Base-by-base conservation (phyloP, 2,113 vertebrate species). In the Condylura cristata region DNA sequence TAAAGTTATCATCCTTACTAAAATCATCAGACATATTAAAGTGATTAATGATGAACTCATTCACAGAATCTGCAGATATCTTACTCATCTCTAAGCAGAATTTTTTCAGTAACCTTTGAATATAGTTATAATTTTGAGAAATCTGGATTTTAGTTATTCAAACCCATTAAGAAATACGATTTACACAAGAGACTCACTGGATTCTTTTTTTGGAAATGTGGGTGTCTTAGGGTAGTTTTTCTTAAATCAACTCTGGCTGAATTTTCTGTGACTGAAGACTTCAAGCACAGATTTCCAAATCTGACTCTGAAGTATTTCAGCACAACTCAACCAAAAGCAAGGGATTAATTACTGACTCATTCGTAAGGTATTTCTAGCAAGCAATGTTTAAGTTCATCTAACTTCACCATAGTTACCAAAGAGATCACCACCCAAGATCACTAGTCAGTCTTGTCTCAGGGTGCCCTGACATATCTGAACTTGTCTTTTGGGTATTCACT, bases 401-500 rank as follows among this genome's bases (percentile, higher is more conserved):
- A 6, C 41, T 61, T 96, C 94, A 91, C 96, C 74, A 93, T 97
- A 88, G 96, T 96, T 96, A 97, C 93, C 66, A 87, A 74, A 86
- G 81, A 96, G 75, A 96, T 46, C 34, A 72, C 66, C 74, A 89
- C 68, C 84, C 89, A 92, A 91, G 72, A 86, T 74, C 26, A 66
- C 76, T 68, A 37, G 72, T 53, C 74, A 81, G 76, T 10, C 76
- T 93, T 96, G 90, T 87, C 70, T 97, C 61, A 90, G 44, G 65
- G 86, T 88, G 80, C 68, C 68, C 78, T 79, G 68, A 82, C 96
- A 90, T 51, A 97, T 97, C 93, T 92, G n/a, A 95, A 94, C 96
- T 96, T 94, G 96, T 92, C 86, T 89, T 95, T 66, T 87, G 84
- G 53, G 39, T 66, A 86, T 90, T 96, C 56, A 65, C 37, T 95